These are phyloP conservation scores for Meriones psammophilus DNA, from an alignment of 2,797 vertebrate species.

Conservation along the genomic window DNA sequence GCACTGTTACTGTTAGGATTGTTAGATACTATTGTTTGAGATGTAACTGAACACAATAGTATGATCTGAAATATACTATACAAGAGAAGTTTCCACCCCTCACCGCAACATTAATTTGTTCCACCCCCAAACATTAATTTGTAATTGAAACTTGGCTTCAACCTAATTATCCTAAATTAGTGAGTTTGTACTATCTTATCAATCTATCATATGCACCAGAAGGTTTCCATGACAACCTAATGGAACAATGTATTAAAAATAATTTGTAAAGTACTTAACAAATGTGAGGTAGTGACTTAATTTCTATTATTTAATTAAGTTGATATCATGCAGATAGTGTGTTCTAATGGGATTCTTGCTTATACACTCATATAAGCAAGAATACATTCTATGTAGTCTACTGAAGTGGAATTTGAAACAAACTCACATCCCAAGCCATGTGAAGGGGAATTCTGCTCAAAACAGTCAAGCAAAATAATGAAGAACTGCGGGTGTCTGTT, in stretches of 20 bases:
- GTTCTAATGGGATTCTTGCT: slow-evolving; percentile 1
- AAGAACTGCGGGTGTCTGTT: neutral
- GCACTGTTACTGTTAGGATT: neutral
- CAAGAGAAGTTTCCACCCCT: neutral
- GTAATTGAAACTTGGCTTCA: neutral
- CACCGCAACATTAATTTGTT: neutral
- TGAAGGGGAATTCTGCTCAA: slow-evolving; percentile 19
- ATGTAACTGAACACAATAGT: neutral
- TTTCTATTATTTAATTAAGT: slow-evolving; percentile 43
- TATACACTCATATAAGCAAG: neutral
- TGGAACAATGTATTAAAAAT: neutral
- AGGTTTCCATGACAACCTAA: neutral
- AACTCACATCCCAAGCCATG: neutral
- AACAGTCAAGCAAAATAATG: slow-evolving; percentile 35
- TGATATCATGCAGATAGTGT: neutral
- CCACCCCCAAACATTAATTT: neutral
- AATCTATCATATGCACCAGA: neutral
- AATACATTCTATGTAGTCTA: neutral
- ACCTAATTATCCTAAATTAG: neutral
- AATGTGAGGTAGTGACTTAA: neutral
- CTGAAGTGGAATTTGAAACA: slow-evolving; percentile 28
- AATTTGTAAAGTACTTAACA: slow-evolving; percentile 20
- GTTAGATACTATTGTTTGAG: no score
- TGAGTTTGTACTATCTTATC: neutral
- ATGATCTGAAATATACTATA: neutral